These are phyloP conservation scores for Phasianus colchicus DNA, from an alignment of 2,113 vertebrate genomes.

Conservation along the genomic window DNA sequence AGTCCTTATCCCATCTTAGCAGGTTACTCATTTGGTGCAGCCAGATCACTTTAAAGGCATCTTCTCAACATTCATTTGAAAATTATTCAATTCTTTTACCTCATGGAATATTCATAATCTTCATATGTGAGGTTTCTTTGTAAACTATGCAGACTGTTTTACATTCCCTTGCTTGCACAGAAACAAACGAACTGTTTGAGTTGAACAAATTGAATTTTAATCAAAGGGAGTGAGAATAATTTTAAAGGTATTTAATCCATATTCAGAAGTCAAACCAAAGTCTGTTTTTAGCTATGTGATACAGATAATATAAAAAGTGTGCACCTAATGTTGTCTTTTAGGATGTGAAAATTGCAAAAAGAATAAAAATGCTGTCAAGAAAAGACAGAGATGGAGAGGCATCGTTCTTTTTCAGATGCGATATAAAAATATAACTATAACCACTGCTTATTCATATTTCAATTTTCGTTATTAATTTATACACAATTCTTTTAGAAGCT, in stretches of 20 bases:
- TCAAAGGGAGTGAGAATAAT: neutral
- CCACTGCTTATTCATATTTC: neutral
- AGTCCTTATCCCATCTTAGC: neutral
- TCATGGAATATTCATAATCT: neutral
- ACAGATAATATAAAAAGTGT: neutral
- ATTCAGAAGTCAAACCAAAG: neutral
- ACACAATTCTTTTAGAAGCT: conserved; percentile 3
- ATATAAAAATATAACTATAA: neutral
- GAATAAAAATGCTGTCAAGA: neutral
- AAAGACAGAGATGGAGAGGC: neutral
- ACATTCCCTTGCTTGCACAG: neutral
- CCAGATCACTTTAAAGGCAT: neutral
- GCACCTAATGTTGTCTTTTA: neutral
- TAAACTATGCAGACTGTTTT: neutral
- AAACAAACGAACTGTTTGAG: neutral
- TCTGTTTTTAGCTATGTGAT: neutral
- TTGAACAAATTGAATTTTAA: neutral
- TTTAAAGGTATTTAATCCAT: neutral
- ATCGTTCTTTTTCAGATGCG: neutral
- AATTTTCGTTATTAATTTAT: conserved; percentile 24
- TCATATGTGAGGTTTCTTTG: neutral
- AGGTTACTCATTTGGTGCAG: neutral
- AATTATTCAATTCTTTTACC: neutral
- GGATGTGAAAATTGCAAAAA: neutral
- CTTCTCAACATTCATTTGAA: neutral